A percentile compares a stretch with the other conserved stretches of the same genome.
Conservation (phyloP, 2,888 invertebrate species). For the Bruchidius siliquastri region DNA sequence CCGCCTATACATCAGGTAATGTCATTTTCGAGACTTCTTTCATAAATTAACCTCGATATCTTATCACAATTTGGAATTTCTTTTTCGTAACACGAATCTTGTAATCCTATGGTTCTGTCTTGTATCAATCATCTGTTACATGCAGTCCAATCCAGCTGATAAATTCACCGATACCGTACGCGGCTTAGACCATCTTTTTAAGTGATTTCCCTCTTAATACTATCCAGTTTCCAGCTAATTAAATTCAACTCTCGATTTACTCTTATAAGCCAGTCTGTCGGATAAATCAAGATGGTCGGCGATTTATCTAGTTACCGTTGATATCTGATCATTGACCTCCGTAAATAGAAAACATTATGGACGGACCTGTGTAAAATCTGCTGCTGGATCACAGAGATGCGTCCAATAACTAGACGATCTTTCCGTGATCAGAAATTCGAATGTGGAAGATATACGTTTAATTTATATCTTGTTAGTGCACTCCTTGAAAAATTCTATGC, state of each 20-base stretch:
- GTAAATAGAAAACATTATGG: not conserved
- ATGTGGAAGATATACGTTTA: too few relatives aligned
- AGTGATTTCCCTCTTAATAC: slow-evolving; percentile 1
- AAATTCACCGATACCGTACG: not conserved
- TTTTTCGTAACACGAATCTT: not conserved
- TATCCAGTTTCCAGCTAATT: not conserved
- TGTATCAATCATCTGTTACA: not conserved
- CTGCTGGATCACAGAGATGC: not conserved
- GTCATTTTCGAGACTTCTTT: too few relatives aligned
- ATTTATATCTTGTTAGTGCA: too few relatives aligned
- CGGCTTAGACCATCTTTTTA: not conserved
- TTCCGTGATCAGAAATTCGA: too few relatives aligned
- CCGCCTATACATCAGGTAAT: too few relatives aligned
- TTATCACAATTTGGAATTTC: too few relatives aligned
- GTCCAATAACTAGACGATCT: not conserved
- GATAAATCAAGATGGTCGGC: not conserved
- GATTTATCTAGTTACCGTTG: not conserved
- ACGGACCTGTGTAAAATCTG: not conserved
- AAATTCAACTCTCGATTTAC: not conserved
- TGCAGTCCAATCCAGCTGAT: not conserved
- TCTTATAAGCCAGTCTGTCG: not conserved
- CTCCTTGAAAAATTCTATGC: too few relatives aligned
- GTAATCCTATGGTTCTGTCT: not conserved
- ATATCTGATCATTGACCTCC: not conserved
- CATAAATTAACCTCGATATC: too few relatives aligned